Percentiles rank a stretch among this genome's conserved stretches.
Conservation (phyloP, 2,888 invertebrate genomes). For the Darwinula stevensoni region DNA sequence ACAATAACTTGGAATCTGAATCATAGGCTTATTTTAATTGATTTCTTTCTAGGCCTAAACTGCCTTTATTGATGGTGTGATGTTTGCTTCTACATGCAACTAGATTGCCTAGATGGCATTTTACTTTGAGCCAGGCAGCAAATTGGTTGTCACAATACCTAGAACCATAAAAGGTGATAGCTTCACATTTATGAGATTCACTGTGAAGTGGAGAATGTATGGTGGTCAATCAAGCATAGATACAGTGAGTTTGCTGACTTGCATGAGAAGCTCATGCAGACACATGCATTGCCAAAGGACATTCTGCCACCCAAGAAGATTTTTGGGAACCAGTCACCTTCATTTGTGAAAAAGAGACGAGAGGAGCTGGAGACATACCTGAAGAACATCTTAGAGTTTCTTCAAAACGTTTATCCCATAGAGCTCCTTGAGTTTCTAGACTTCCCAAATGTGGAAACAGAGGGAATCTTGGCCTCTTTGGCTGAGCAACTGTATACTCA, state of each 20-base stretch:
- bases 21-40: too few relatives aligned
- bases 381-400: constrained; percentile 33
- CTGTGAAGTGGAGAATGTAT: constrained; percentile 18
- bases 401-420: constrained; percentile 35
- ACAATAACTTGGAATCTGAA: too few relatives aligned
- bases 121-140: too few relatives aligned
- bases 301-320: constrained; percentile 75
- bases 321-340: constrained; percentile 58
- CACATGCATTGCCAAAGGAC: constrained; percentile 52
- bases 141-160: too few relatives aligned
- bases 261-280: constrained; percentile 46
- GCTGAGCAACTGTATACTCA: too few relatives aligned
- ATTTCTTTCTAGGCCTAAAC: too few relatives aligned
- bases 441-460: too few relatives aligned
- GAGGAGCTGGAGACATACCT: constrained; percentile 51
- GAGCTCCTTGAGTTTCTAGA: constrained; percentile 55
- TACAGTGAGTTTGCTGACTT: constrained; percentile 71
- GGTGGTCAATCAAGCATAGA: constrained; percentile 56
- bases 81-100: too few relatives aligned
- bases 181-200: constrained; percentile 9
- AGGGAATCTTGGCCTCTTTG: too few relatives aligned
- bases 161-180: constrained; percentile 7
- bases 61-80: too few relatives aligned
- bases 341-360: constrained; percentile 55
- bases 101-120: too few relatives aligned